Conservation (phyloP, 2,888 invertebrate species). For the Drosophila meridionalis region DNA sequence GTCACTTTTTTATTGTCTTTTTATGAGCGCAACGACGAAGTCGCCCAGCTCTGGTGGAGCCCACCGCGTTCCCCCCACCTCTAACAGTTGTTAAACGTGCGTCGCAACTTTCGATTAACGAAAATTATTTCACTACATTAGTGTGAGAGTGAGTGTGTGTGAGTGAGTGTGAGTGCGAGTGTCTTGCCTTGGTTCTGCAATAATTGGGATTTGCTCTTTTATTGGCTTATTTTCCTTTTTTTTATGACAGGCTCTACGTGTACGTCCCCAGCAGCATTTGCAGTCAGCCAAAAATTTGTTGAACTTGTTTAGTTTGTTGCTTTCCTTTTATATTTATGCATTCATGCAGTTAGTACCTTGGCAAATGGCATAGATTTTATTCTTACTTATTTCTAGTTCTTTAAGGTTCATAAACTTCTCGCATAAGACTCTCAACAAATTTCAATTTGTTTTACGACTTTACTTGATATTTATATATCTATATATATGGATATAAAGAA, state of each 20-base stretch:
- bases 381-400: conserved; percentile 15
- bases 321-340: conserved; percentile 11
- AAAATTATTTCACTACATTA: conserved; percentile 80
- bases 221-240: conserved; percentile 54
- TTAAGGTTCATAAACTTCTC: neutral
- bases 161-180: conserved; percentile 5
- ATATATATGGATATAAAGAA: neutral
- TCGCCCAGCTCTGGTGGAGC: conserved; percentile 35
- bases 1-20: conserved; percentile 78
- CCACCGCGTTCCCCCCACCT: conserved; percentile 12
- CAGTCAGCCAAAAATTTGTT: conserved; percentile 26
- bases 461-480: conserved; percentile 1
- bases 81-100: conserved; percentile 69
- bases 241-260: conserved; percentile 45
- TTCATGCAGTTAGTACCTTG: conserved; percentile 12
- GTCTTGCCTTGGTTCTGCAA: conserved; percentile 24
- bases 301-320: conserved; percentile 41
- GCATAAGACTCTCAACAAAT: neutral
- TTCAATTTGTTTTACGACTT: conserved; percentile 1
- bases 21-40: conserved; percentile 76
- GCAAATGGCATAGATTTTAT: conserved; percentile 3
- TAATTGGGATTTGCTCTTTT: conserved; percentile 57
- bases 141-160: conserved; percentile 31
- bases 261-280: neutral
- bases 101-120: conserved; percentile 77